phyloP scores from a whole-genome alignment of 2,888 invertebrate genomes.

The Drosophila pseudotakahashii region DNA sequence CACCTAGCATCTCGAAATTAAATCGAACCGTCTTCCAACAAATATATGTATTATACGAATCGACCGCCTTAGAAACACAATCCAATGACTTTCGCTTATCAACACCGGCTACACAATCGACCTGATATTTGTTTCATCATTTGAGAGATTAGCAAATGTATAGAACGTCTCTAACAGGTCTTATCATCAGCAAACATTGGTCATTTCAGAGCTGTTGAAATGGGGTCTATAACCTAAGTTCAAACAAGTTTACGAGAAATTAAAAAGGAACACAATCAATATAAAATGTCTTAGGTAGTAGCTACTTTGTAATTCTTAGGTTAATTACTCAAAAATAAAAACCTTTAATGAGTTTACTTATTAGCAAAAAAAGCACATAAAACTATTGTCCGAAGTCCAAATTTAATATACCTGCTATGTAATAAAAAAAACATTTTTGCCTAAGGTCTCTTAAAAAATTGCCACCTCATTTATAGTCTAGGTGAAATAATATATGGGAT shows the following conservation, averaged over 20 bases:
- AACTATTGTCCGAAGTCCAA: too few relatives aligned
- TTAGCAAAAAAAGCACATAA: too few relatives aligned
- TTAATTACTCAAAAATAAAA: too few relatives aligned
- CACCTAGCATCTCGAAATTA: background rate
- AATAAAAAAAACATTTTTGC: background rate
- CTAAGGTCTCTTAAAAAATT: background rate
- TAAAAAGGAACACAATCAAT: background rate
- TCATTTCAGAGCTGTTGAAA: constrained; percentile 15
- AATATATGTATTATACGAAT: constrained; percentile 3
- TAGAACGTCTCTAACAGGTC: constrained; percentile 11
- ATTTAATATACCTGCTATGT: too few relatives aligned
- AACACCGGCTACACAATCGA: constrained; percentile 15
- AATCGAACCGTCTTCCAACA: constrained; percentile 3
- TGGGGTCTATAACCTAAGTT: constrained; percentile 40
- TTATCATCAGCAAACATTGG: constrained; percentile 32
- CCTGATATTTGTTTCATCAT: constrained; percentile 2
- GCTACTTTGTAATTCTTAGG: too few relatives aligned
- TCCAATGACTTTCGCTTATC: constrained; percentile 15
- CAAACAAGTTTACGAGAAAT: background rate
- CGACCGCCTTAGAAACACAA: constrained; percentile 34
- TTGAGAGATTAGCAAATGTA: constrained; percentile 28
- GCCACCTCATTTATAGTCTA: constrained; percentile 15
- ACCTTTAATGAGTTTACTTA: too few relatives aligned
- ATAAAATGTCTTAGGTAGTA: too few relatives aligned
- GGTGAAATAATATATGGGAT: constrained; percentile 31